Conservation (phyloP, 2,888 invertebrate genomes). For the Phyllotreta cruciferae region DNA sequence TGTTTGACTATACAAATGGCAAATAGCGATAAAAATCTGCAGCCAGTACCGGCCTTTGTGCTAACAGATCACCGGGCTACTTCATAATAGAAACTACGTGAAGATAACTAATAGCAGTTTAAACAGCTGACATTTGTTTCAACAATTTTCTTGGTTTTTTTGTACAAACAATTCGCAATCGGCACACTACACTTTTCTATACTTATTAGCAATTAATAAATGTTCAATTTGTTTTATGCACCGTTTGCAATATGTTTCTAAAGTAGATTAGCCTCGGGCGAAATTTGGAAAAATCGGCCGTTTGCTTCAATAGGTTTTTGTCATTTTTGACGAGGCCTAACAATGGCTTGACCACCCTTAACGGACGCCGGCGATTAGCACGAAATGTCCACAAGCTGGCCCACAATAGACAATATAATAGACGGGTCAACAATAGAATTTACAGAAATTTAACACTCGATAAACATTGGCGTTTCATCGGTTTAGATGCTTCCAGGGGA, state of each 20-base stretch:
- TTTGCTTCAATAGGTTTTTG: slow-evolving; percentile 22
- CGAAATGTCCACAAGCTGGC: slow-evolving; percentile 41
- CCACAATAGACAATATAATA: slow-evolving; percentile 41
- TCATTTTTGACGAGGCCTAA: slow-evolving; percentile 17
- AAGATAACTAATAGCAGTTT: slow-evolving; percentile 17
- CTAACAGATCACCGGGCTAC: slow-evolving; percentile 24
- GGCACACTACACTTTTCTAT: not conserved
- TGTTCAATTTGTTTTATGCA: no score
- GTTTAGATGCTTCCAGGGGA: slow-evolving; percentile 20
- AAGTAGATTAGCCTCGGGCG: slow-evolving; percentile 19
- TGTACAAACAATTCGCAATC: no score
- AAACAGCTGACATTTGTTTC: slow-evolving; percentile 22
- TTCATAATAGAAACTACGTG: slow-evolving; percentile 10
- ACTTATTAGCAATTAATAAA: not conserved
- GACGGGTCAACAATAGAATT: slow-evolving; percentile 36
- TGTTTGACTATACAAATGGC: slow-evolving; percentile 46
- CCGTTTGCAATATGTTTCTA: slow-evolving; percentile 2
- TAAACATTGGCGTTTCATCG: slow-evolving; percentile 34
- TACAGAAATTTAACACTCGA: slow-evolving; percentile 42
- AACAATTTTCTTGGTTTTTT: not conserved
- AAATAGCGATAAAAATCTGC: slow-evolving; percentile 43
- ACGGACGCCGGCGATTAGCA: slow-evolving; percentile 37
- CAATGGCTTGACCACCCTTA: slow-evolving; percentile 40
- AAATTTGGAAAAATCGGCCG: slow-evolving; percentile 31
- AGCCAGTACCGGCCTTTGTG: slow-evolving; percentile 23